Base-by-base conservation (phyloP, 2,113 vertebrate species). In the Arizona elegans region DNA sequence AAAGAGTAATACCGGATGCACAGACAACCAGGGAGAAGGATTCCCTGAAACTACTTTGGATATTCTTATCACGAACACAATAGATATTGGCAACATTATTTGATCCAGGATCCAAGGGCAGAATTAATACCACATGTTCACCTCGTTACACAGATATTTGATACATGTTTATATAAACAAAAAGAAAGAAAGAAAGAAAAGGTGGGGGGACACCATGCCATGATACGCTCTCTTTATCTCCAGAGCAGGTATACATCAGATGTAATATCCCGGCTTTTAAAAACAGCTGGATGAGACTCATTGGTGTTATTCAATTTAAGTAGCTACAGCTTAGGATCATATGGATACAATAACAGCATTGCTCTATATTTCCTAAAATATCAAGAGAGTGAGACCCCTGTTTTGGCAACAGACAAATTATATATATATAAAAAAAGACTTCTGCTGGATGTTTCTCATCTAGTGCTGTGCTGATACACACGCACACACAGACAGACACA, bases 51-150 rank as follows among this genome's bases (percentile, higher is more conserved):
- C 96, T 97, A 97, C 97, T 95, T 96, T 95, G 97, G 96, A 97
- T 97, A 98, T 97, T 97, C 95, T 97, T 97, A 96, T 95, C 96
- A 98, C 96, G 96, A 98, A 96, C 97, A 97, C 96, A 97, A 96
- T 96, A 97, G 96, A 97, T 97, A 97, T 92, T 97, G 96, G 97
- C 95, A 97, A 96, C 94, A 94, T 97, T 93, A 97, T 97, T 98
- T 98, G 97, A 97, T 98, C 96, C 96, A 47, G 86, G 94, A 96
- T 96, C 97, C 97, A 98, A 97, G 95, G 96, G 96, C 95, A 96
- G 97, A 97, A 97, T 98, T 97, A 97, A 97, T 97, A 95, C 97
- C 96, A 93, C 96, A 97, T 97, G 97, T 95, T 97, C 93, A 94
- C 94, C 95, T 95, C 88, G 8, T 96, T 95, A 95, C 94, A 96